Conservation (phyloP, 2,113 vertebrate genomes). For the Gallinago media region DNA sequence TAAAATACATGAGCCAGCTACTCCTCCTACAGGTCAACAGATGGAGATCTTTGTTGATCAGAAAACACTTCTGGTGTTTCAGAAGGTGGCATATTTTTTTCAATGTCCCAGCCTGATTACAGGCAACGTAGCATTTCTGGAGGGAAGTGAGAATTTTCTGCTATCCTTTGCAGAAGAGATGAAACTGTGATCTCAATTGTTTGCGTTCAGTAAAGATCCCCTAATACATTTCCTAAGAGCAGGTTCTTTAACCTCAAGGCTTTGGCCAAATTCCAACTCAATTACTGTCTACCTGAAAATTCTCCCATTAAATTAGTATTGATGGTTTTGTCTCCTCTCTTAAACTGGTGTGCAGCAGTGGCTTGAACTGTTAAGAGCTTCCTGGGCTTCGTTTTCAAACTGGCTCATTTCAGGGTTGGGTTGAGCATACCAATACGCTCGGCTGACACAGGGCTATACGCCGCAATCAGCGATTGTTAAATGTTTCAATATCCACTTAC, state of each 20-base stretch:
- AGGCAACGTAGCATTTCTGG: neutral
- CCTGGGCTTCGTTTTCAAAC: neutral
- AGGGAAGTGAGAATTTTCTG: neutral
- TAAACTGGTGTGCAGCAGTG: neutral
- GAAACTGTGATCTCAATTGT: neutral
- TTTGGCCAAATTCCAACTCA: slow-evolving; percentile 45
- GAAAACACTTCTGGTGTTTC: neutral
- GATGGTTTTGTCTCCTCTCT: neutral
- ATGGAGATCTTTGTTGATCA: neutral
- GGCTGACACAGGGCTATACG: neutral
- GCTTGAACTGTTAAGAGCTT: neutral
- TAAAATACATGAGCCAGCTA: slow-evolving; percentile 15
- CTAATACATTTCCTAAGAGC: neutral
- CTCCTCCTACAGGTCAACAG: slow-evolving; percentile 51
- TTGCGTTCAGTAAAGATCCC: neutral
- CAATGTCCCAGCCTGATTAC: neutral
- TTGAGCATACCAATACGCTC: neutral
- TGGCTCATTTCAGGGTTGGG: neutral
- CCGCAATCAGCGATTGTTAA: neutral
- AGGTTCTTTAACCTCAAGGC: slow-evolving; percentile 7
- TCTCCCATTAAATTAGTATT: slow-evolving; percentile 3
- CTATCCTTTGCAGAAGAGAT: neutral
- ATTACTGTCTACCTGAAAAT: slow-evolving; percentile 39
- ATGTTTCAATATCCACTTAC: neutral
- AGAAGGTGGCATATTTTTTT: neutral